Evolutionary conservation across 2,888 invertebrate genomes (phyloP).

Genomic region (Athalia rosae): DNA sequence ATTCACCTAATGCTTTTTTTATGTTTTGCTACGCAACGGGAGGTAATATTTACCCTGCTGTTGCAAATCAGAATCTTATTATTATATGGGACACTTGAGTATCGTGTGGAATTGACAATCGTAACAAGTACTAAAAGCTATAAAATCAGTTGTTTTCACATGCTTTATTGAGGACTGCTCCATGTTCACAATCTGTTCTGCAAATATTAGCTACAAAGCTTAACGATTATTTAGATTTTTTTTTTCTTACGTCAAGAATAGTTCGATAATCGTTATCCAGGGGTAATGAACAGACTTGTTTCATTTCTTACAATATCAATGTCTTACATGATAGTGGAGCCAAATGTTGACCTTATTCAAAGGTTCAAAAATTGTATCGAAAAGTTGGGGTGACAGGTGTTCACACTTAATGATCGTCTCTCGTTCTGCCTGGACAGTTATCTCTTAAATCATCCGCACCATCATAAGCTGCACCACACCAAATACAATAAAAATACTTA

Average conservation of each 20-base stretch:
- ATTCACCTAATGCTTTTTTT: slow-evolving; percentile 61
- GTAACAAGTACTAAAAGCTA: not conserved
- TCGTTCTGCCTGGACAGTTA: slow-evolving; percentile 81
- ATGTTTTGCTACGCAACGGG: slow-evolving; percentile 54
- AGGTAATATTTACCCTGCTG: slow-evolving; percentile 6
- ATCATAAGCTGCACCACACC: slow-evolving; percentile 84
- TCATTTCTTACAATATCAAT: slow-evolving; percentile 27
- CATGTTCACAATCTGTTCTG: too few species aligned
- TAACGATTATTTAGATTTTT: too few species aligned
- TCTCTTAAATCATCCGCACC: slow-evolving; percentile 78
- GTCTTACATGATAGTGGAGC: slow-evolving; percentile 5
- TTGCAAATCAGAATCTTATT: slow-evolving; percentile 40
- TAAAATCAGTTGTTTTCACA: too few species aligned
- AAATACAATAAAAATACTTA: slow-evolving; percentile 85
- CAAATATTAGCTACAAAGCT: too few species aligned
- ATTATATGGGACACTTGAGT: not conserved
- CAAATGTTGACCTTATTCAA: not conserved
- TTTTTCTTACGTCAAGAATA: too few species aligned
- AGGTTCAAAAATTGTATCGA: not conserved
- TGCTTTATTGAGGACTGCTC: too few species aligned
- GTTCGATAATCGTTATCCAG: not conserved
- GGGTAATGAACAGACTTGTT: not conserved
- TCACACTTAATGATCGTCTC: slow-evolving; percentile 77
- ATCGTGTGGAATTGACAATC: not conserved
- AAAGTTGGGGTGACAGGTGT: not conserved